Evolutionary conservation across 1,140 invertebrate species (phyloP).

Genomic region (Drosophila lacertosa): DNA sequence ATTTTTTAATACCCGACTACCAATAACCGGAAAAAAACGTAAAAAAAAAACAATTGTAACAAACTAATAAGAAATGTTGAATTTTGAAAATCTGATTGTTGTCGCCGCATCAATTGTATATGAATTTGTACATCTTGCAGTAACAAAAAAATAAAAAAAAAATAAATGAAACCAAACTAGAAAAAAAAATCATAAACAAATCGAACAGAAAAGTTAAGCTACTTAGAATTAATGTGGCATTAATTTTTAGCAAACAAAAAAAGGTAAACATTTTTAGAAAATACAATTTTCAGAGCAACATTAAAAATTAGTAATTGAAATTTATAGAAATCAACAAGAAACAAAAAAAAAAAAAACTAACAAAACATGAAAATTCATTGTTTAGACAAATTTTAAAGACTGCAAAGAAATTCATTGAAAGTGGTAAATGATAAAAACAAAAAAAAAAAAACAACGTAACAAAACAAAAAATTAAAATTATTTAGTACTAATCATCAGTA

Average conservation of each 20-base stretch:
- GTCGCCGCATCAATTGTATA: slow-evolving; percentile 57
- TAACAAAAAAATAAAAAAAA: slow-evolving; percentile 42
- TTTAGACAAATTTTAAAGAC: slow-evolving; percentile 83
- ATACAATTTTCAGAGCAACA: slow-evolving; percentile 59
- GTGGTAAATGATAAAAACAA: slow-evolving; percentile 66
- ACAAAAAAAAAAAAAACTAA: slow-evolving; percentile 40
- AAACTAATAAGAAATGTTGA: slow-evolving; percentile 52
- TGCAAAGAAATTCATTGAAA: slow-evolving; percentile 82
- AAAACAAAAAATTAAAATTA: slow-evolving; percentile 57
- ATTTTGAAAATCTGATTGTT: slow-evolving; percentile 78
- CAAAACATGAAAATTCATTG: slow-evolving; percentile 76
- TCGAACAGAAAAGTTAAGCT: slow-evolving; percentile 36
- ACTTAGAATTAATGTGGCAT: slow-evolving; percentile 55
- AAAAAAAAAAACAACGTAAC: slow-evolving; percentile 28
- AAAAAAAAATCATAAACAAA: too few species aligned
- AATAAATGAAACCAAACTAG: slow-evolving; percentile 2
- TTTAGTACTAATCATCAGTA: slow-evolving; percentile 78
- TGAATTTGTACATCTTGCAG: slow-evolving; percentile 49
- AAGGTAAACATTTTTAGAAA: slow-evolving; percentile 68
- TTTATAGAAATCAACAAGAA: slow-evolving; percentile 41
- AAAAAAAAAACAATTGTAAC: slow-evolving; percentile 23
- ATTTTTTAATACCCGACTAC: slow-evolving; percentile 63
- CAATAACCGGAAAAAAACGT: slow-evolving; percentile 47
- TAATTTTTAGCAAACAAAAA: slow-evolving; percentile 49
- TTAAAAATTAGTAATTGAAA: slow-evolving; percentile 42